These are phyloP conservation scores for Suricata suricatta DNA, from an alignment of 2,113 vertebrate species.

Conservation along the genomic window DNA sequence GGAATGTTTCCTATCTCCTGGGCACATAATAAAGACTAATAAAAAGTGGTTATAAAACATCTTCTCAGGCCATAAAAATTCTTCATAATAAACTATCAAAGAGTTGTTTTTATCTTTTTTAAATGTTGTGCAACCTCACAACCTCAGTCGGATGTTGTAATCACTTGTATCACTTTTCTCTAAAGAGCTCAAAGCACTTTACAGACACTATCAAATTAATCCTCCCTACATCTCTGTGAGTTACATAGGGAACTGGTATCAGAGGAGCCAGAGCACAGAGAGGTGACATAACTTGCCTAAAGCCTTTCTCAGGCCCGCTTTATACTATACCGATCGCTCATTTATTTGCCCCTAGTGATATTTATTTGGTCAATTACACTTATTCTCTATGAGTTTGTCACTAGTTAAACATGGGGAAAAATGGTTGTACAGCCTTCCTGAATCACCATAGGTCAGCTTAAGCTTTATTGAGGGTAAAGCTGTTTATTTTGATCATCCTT, in stretches of 20 bases:
- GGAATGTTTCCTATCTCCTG: conserved; percentile 26
- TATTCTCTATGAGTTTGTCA: conserved; percentile 54
- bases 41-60: conserved; percentile 60
- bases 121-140: conserved; percentile 43
- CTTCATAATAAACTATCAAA: conserved; percentile 61
- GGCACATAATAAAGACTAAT: conserved; percentile 29
- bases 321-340: not conserved
- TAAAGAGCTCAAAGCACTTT: conserved; percentile 51
- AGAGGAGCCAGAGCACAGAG: not conserved
- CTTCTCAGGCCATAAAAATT: conserved; percentile 48
- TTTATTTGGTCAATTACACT: conserved; percentile 56
- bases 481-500: conserved; percentile 52
- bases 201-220: conserved; percentile 54
- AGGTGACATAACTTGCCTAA: conserved; percentile 32
- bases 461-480: conserved; percentile 13
- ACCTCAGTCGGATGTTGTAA: conserved; percentile 56
- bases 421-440: not conserved
- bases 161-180: conserved; percentile 67
- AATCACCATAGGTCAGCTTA: conserved; percentile 30
- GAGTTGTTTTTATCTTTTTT: conserved; percentile 55
- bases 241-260: conserved; percentile 21
- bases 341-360: conserved; percentile 49
- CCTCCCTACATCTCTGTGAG: not conserved
- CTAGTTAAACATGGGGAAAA: conserved; percentile 55
- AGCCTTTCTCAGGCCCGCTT: conserved; percentile 46